Conservation (phyloP, 2,888 invertebrate species). For the Adelphocoris suturalis region DNA sequence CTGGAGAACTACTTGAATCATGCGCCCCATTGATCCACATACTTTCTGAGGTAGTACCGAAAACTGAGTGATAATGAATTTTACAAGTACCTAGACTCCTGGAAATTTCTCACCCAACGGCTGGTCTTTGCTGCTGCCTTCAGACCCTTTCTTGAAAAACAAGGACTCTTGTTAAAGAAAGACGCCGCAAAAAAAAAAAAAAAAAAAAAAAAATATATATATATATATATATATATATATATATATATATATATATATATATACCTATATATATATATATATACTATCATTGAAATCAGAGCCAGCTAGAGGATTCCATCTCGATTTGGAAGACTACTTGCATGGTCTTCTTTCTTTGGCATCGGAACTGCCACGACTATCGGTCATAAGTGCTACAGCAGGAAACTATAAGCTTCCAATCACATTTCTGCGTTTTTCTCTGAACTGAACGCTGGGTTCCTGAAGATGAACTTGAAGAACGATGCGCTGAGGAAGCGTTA, state of each 20-base stretch:
- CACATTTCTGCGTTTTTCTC: conserved; percentile 92
- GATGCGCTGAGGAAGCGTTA: conserved; percentile 91
- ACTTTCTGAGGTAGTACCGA: conserved; percentile 85
- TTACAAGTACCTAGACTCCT: conserved; percentile 93
- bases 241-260: no score
- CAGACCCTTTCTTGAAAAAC: conserved; percentile 89
- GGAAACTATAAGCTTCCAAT: conserved; percentile 90
- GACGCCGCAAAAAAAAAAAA: conserved; percentile 87
- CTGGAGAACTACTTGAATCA: conserved; percentile 78
- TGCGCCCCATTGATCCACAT: conserved; percentile 84
- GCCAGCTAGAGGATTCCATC: conserved; percentile 88
- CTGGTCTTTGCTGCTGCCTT: conserved; percentile 88
- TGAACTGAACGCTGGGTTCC: conserved; percentile 93
- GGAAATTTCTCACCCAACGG: conserved; percentile 90
- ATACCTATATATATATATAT: no score
- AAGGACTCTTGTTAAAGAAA: conserved; percentile 86
- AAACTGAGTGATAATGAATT: conserved; percentile 90
- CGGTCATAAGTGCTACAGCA: conserved; percentile 90
- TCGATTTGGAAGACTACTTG: conserved; percentile 94
- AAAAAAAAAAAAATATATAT: no score
- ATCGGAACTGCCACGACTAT: conserved; percentile 90
- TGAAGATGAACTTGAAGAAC: conserved; percentile 93
- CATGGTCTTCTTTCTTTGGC: conserved; percentile 90
- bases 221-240: no score
- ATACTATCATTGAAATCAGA: conserved; percentile 88